Evolutionary conservation across 2,888 invertebrate genomes (phyloP).

Genomic region (Bunonema sp.): DNA sequence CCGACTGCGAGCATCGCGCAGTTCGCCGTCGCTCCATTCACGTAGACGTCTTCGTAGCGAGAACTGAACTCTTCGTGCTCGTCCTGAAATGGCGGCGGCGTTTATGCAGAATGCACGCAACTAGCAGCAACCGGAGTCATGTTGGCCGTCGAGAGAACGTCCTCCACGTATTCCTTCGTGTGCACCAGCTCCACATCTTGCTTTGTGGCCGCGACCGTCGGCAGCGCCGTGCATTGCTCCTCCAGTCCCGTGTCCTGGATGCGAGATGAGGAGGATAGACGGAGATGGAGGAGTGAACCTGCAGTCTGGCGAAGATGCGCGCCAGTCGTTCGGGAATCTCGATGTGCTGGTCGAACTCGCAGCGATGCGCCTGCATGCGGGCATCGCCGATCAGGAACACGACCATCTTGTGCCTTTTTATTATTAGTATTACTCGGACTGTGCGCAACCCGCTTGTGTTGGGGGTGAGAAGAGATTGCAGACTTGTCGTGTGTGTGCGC

Average conservation of each 20-base stretch:
- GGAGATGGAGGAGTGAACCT: slow-evolving; percentile 5
- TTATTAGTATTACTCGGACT: neutral
- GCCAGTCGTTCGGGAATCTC: slow-evolving; percentile 26
- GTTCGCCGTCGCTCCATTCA: slow-evolving; percentile 25
- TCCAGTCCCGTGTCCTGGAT: slow-evolving; percentile 2
- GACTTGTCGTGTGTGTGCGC: neutral
- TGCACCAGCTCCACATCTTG: slow-evolving; percentile 17
- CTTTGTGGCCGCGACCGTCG: slow-evolving; percentile 8
- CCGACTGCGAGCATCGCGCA: slow-evolving; percentile 21
- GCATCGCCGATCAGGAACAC: slow-evolving; percentile 10
- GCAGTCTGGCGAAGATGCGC: slow-evolving; percentile 11
- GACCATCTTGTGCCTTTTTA: slow-evolving; percentile 5
- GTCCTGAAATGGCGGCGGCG: slow-evolving; percentile 10
- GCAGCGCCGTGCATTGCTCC: slow-evolving; percentile 6
- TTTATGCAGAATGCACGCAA: too few species aligned
- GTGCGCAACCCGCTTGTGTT: slow-evolving; percentile 1
- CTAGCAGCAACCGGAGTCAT: slow-evolving; percentile 11
- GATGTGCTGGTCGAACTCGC: slow-evolving; percentile 34
- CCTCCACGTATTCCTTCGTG: slow-evolving; percentile 15
- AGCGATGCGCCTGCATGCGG: slow-evolving; percentile 15
- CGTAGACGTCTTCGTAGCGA: slow-evolving; percentile 32
- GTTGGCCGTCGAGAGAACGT: slow-evolving; percentile 9
- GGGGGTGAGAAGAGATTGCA: too few species aligned
- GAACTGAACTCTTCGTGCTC: slow-evolving; percentile 14
- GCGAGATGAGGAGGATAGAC: neutral